Evolutionary conservation across 2,113 vertebrate genomes (phyloP).

Genomic region (Channa argus): DNA sequence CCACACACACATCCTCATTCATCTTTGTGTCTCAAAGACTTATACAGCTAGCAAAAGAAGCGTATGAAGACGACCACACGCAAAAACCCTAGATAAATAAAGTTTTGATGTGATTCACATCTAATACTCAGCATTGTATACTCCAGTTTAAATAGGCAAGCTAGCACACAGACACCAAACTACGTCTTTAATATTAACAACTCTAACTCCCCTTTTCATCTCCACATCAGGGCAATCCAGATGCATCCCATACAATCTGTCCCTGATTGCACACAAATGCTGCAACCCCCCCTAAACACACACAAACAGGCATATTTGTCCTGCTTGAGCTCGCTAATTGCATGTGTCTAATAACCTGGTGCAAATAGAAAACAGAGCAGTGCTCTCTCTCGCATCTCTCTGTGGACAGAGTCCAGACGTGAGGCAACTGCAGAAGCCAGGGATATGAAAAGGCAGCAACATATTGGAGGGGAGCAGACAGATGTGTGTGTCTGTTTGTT

Average conservation of each 20-base stretch:
- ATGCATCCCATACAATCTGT: slow-evolving; percentile 69
- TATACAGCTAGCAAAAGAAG: neutral
- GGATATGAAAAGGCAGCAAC: slow-evolving; percentile 67
- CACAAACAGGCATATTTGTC: slow-evolving; percentile 65
- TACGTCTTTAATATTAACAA: slow-evolving; percentile 44
- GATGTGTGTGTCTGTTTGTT: slow-evolving; percentile 28
- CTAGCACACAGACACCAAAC: neutral
- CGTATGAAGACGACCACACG: neutral
- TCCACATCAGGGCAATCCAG: slow-evolving; percentile 56
- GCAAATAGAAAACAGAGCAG: slow-evolving; percentile 68
- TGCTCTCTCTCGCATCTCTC: slow-evolving; percentile 61
- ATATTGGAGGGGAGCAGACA: slow-evolving; percentile 48
- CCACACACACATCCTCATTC: slow-evolving; percentile 8
- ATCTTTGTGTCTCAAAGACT: slow-evolving; percentile 12
- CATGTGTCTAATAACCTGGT: slow-evolving; percentile 72
- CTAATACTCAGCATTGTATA: neutral
- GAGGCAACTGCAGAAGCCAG: slow-evolving; percentile 68
- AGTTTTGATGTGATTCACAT: slow-evolving; percentile 10
- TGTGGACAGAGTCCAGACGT: slow-evolving; percentile 74
- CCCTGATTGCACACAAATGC: slow-evolving; percentile 64
- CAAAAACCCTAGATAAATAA: slow-evolving; percentile 8
- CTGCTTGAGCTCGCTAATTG: slow-evolving; percentile 65
- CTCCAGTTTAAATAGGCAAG: slow-evolving; percentile 8
- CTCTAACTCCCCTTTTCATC: slow-evolving; percentile 23
- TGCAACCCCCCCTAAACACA: slow-evolving; percentile 16